A percentile compares a stretch with the other conserved stretches of the same genome.
phyloP scores from a whole-genome alignment of 2,797 vertebrate genomes.

The Ctenopoma kingsleyae region DNA sequence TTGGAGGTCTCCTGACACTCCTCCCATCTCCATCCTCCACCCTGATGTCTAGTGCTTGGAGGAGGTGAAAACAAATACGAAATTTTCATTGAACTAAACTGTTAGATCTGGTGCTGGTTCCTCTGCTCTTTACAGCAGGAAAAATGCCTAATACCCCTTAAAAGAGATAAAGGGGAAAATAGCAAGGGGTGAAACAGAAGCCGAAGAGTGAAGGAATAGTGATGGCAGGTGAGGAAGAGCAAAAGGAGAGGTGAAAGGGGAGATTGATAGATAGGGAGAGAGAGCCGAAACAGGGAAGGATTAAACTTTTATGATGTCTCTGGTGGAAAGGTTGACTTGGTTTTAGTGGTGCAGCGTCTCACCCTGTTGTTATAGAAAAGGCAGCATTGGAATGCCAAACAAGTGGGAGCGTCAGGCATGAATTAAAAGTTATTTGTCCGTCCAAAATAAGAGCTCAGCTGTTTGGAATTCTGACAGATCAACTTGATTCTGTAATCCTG shows the following conservation, averaged over 20 bases:
- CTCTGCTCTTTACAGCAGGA: conserved; percentile 27
- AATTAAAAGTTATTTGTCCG: conserved; percentile 25
- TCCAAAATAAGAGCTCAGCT: neutral
- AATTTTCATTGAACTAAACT: too few species aligned
- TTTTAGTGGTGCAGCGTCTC: conserved; percentile 28
- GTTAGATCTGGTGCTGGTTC: conserved; percentile 20
- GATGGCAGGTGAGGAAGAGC: conserved; percentile 15
- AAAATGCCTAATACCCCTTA: conserved; percentile 36
- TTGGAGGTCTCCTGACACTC: neutral
- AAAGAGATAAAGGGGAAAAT: conserved; percentile 25
- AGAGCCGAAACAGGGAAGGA: neutral
- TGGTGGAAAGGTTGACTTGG: conserved; percentile 37
- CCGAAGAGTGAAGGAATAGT: conserved; percentile 1
- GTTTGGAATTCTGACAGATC: neutral
- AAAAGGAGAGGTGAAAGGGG: neutral
- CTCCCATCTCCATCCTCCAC: neutral
- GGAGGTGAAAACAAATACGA: conserved; percentile 23
- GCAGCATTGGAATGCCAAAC: conserved; percentile 16
- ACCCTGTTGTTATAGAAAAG: conserved; percentile 3
- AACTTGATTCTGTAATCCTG: neutral
- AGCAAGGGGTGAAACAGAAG: conserved; percentile 3
- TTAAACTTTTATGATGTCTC: conserved; percentile 52
- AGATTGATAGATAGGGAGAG: conserved; percentile 32
- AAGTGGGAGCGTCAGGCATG: neutral
- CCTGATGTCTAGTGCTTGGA: neutral